These are phyloP conservation scores for Gobiocypris rarus DNA, from an alignment of 2,113 vertebrate genomes.

Conservation along the genomic window DNA sequence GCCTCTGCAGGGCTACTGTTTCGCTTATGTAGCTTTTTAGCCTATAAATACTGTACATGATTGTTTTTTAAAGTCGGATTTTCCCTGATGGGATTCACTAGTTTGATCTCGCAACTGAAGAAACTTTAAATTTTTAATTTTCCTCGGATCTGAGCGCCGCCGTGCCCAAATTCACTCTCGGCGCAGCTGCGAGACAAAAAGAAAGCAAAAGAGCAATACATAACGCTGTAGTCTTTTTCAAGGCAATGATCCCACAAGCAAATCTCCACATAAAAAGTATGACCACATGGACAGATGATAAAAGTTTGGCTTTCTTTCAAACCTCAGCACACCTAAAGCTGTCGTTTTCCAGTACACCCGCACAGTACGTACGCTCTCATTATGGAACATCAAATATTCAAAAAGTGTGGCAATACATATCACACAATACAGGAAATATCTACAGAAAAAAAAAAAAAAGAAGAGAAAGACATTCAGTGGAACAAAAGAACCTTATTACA, in stretches of 20 bases:
- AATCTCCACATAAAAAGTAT: conserved; percentile 46
- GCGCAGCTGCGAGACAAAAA: conserved; percentile 20
- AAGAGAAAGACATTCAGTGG: conserved; percentile 59
- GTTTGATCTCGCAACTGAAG: conserved; percentile 36
- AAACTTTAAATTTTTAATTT: conserved; percentile 35
- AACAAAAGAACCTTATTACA: conserved; percentile 42
- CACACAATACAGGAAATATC: conserved; percentile 45
- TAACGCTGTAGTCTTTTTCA: conserved; percentile 42
- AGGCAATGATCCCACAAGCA: conserved; percentile 48
- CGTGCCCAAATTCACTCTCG: conserved; percentile 39
- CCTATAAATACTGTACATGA: conserved; percentile 50
- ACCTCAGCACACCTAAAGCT: conserved; percentile 48
- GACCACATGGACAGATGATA: conserved; percentile 50
- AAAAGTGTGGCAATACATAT: conserved; percentile 50
- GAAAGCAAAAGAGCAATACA: conserved; percentile 7
- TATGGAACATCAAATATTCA: conserved; percentile 52
- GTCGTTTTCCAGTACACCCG: conserved; percentile 54
- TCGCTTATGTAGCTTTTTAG: conserved; percentile 48
- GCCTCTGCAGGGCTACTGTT: conserved; percentile 44
- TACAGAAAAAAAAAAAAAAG: conserved; percentile 49
- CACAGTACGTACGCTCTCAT: conserved; percentile 32
- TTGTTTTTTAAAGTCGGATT: conserved; percentile 53
- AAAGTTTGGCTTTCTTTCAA: conserved; percentile 49
- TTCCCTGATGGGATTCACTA: conserved; percentile 51
- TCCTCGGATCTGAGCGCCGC: conserved; percentile 44